Evolutionary conservation across 2,888 invertebrate genomes (phyloP).

Genomic region (Dolomedes plantarius): DNA sequence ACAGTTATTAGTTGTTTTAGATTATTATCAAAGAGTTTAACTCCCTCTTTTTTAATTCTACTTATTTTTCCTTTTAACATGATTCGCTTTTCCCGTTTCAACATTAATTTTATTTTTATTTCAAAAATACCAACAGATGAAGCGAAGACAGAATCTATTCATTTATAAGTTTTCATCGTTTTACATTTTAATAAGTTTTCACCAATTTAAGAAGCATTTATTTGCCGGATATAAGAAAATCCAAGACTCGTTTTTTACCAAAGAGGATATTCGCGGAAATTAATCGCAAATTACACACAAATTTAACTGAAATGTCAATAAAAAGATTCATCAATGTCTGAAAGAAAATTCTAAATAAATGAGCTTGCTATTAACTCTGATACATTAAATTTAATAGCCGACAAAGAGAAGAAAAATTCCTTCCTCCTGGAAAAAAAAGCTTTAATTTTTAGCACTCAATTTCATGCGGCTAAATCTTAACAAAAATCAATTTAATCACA

Average conservation of each 20-base stretch:
- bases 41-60: no score
- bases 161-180: background rate
- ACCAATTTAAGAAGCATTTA: background rate
- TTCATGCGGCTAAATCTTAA: background rate
- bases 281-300: conserved; percentile 14
- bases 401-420: conserved; percentile 17
- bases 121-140: background rate
- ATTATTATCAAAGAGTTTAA: no score
- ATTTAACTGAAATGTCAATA: conserved; percentile 16
- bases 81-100: no score
- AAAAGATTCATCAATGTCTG: conserved; percentile 6
- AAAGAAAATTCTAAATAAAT: conserved; percentile 6
- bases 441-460: conserved; percentile 13
- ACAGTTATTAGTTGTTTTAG: no score
- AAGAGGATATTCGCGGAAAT: background rate
- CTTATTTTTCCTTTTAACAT: no score
- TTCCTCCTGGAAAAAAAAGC: background rate
- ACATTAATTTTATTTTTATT: background rate
- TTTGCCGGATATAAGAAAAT: background rate
- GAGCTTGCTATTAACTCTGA: background rate
- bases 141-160: background rate
- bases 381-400: conserved; percentile 18
- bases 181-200: background rate
- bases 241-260: background rate
- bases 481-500: conserved; percentile 34